Evolutionary conservation across 64 coral and sea anemone species (phyloP).

Genomic region (Orbicella faveolata): DNA sequence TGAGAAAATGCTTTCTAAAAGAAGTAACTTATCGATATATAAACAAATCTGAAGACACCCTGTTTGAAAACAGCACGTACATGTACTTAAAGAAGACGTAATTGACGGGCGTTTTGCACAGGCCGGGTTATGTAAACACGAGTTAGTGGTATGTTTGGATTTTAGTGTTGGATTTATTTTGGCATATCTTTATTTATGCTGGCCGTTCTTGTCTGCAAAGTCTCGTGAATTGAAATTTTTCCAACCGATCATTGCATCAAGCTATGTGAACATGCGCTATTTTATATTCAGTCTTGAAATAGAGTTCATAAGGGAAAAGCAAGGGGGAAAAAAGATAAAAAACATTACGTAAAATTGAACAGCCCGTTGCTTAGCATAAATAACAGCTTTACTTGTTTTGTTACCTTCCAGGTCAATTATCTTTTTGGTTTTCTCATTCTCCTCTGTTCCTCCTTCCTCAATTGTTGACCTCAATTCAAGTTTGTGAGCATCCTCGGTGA

Average conservation of each 20-base stretch:
- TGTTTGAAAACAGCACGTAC: background rate
- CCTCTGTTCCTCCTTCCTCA: background rate
- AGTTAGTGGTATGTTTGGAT: no score
- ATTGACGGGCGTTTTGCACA: no score
- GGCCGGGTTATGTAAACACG: no score
- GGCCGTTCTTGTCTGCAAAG: no score
- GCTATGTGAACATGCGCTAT: no score
- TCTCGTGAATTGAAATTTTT: no score
- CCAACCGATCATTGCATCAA: no score
- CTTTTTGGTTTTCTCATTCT: conserved; percentile 18
- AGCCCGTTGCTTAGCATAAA: background rate
- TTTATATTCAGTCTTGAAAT: no score
- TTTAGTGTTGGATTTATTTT: no score
- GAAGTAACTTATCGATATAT: background rate
- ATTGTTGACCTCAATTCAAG: background rate
- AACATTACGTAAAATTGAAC: background rate
- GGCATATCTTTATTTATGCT: no score
- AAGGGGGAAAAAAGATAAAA: no score
- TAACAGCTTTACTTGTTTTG: background rate
- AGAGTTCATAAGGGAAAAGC: no score
- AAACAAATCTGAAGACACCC: background rate
- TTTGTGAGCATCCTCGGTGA: background rate
- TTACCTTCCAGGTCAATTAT: conserved; percentile 27
- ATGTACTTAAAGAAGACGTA: background rate
- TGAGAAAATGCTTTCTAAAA: background rate